These are phyloP conservation scores for Callimorpha dominula DNA, from an alignment of 2,888 invertebrate genomes.

Conservation along the genomic window DNA sequence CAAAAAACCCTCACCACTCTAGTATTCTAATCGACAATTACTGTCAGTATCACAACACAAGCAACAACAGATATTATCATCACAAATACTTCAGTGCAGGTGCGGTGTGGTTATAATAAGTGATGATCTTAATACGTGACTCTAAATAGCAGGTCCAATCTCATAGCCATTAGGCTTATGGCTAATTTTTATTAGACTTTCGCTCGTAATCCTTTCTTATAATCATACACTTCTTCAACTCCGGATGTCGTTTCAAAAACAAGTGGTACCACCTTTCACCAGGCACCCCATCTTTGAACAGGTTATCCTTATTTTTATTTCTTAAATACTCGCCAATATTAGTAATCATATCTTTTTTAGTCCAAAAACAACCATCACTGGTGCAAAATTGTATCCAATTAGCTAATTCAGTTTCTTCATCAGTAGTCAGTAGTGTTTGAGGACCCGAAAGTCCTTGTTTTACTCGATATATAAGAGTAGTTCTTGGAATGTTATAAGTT, in stretches of 20 bases:
- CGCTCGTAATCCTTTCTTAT: conserved; percentile 5
- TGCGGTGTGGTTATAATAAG: not conserved
- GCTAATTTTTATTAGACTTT: not conserved
- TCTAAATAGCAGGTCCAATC: not conserved
- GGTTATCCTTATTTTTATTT: conserved; percentile 6
- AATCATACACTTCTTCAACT: conserved; percentile 15
- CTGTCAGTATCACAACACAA: too few relatives aligned
- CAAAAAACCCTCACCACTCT: not conserved
- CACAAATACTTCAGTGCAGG: not conserved
- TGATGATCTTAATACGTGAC: not conserved
- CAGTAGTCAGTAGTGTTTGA: not conserved
- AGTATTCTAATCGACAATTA: not conserved
- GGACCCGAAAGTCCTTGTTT: conserved; percentile 9
- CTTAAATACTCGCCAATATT: conserved; percentile 12
- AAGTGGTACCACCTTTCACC: conserved; percentile 17
- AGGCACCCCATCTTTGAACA: conserved; percentile 17
- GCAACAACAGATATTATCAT: not conserved
- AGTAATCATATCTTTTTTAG: conserved; percentile 11
- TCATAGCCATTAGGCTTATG: not conserved
- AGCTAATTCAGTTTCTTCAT: conserved; percentile 13
- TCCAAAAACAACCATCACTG: not conserved
- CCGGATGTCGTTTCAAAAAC: conserved; percentile 20
- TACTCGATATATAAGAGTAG: conserved; percentile 7
- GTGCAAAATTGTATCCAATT: conserved; percentile 10
- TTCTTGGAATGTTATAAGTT: conserved; percentile 4